phyloP scores from a whole-genome alignment of 2,888 invertebrate species.

The Hyposoter dolosus region DNA sequence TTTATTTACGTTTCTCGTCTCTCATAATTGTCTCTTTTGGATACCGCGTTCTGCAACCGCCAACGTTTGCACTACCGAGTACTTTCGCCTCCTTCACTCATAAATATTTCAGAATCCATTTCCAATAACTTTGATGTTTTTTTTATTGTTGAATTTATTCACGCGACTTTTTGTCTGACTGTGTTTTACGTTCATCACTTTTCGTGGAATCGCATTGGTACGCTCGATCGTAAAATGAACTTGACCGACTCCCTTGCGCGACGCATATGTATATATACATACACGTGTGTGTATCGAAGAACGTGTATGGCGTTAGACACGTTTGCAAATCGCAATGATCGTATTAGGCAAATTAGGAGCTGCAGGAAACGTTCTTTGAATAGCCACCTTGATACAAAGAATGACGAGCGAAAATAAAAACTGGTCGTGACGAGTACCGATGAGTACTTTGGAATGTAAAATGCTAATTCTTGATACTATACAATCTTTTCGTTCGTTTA shows the following conservation, averaged over 20 bases:
- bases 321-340: conserved; percentile 14
- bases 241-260: neutral
- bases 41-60: too few relatives aligned
- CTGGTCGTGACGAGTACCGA: neutral
- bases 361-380: neutral
- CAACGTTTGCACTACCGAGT: too few relatives aligned
- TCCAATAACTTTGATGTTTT: neutral
- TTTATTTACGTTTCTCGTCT: too few relatives aligned
- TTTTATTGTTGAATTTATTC: neutral
- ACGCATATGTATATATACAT: neutral
- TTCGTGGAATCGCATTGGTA: neutral
- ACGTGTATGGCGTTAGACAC: conserved; percentile 13
- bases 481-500: neutral
- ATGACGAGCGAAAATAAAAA: conserved; percentile 1
- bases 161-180: neutral
- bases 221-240: conserved; percentile 2
- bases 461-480: neutral
- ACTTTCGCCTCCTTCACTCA: too few relatives aligned
- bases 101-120: neutral
- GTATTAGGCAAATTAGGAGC: conserved; percentile 14
- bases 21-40: too few relatives aligned
- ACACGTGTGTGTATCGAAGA: neutral
- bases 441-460: neutral
- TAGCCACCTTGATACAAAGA: neutral
- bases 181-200: neutral